phyloP scores from a whole-genome alignment of 2,797 vertebrate species.

The Xyrichtys novacula region DNA sequence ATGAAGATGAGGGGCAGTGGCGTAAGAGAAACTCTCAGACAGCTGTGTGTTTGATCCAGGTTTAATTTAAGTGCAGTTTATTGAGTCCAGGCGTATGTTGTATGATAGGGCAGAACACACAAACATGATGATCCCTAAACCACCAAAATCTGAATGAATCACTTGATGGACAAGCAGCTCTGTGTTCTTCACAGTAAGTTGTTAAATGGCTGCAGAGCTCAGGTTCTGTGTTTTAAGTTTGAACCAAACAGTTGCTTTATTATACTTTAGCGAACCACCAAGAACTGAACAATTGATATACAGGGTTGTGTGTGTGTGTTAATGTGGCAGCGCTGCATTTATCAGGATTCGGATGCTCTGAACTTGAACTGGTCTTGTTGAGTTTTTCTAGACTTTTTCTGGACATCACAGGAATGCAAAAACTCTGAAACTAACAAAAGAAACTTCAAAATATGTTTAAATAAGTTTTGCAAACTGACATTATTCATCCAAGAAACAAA shows the following conservation, averaged over 20 bases:
- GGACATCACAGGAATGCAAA: not conserved
- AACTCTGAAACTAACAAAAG: not conserved
- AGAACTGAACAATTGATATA: not conserved
- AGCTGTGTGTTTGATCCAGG: not conserved
- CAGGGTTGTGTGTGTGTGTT: constrained; percentile 9
- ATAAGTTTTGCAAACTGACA: not conserved
- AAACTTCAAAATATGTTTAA: not conserved
- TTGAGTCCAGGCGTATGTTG: not conserved
- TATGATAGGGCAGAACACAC: constrained; percentile 14
- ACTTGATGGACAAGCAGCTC: not conserved
- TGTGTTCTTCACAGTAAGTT: not conserved
- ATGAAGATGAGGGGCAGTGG: not conserved
- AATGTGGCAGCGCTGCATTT: constrained; percentile 3
- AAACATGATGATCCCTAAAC: constrained; percentile 1
- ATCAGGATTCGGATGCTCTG: not conserved
- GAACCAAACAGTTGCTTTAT: not conserved
- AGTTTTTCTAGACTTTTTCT: not conserved
- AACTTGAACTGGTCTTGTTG: not conserved
- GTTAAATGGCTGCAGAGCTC: not conserved
- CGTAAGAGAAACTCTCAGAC: not conserved
- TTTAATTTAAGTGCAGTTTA: constrained; percentile 33
- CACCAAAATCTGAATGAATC: not conserved
- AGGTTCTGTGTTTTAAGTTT: not conserved
- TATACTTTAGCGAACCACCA: not conserved
- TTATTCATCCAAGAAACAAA: not conserved